Evolutionary conservation across 2,113 vertebrate species (phyloP), one percentile per base, ranked within the genome.

Genomic region (Cariama cristata): DNA sequence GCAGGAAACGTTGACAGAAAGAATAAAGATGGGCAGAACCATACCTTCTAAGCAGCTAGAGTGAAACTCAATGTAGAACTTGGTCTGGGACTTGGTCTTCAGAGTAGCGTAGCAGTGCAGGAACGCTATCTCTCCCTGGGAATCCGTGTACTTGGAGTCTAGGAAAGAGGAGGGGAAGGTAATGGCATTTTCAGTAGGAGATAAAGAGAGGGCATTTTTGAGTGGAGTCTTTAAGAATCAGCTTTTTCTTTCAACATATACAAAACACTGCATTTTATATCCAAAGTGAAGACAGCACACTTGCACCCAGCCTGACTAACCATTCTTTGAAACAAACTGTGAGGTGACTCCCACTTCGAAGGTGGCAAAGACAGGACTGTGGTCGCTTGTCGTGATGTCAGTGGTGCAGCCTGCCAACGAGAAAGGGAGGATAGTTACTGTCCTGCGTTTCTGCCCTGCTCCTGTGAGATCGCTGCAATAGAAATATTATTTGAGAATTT

Each of bases 311-410:
- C 27, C 68, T 20, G 3, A 91, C 98, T 98, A 94, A 99, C 99
- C 99, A 1, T 99, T 99, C 96, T 99, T 99, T 74, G 99, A 99
- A 95, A 99, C 99, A 81, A 99, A 99, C 97, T 99, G 99, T 15
- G 99, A 99, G 40, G 99, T 99, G 67, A 99, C 99, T n/a, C 99
- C 99, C 27, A 99, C 99, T 98, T 99, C 99, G 95, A 99, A 99
- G 5, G 99, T 99, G 63, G 99, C 99, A 86, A 99, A 99, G 42
- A 99, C 99, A 1, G 99, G 99, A 27, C 99, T 99, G 97, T 99
- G 99, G 97, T 99, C 99, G 40, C 99, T 99, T 2, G 99, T 99
- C 98, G 98, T 99, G 97, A 99, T 99, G 96, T 99, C 99, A 21
- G 98, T 99, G 77, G 99, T 99, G 95, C 99, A 99, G 35, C 99